Base-by-base conservation (phyloP, 2,113 vertebrate genomes). In the Alligator mississippiensis region DNA sequence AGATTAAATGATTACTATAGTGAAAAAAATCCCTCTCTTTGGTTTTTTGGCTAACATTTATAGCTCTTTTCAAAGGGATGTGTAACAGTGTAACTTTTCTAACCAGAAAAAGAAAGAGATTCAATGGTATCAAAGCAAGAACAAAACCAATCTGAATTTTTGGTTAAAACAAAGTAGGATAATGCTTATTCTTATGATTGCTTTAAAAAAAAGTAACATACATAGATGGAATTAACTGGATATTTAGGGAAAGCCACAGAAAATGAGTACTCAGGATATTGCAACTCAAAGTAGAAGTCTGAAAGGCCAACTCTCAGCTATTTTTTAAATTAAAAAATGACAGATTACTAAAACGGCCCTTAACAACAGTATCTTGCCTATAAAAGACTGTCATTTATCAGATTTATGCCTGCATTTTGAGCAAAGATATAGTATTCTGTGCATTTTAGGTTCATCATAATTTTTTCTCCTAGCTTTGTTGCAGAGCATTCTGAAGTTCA, bases 81-180 rank as follows among this genome's bases (percentile, higher is more conserved):
- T 93, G 12, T 9, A 84, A 76, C 89, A 93, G 19, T 34, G 22
- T 83, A 55, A 34, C 28, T 27, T 57, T 90, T 57, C 17, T 4
- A 61, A 55, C 21, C 3, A n/a, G 38, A 81, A 61, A 58, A 55
- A 62, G 4, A 21, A 59, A 38, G 38, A 11, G 28, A 82, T 68
- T 83, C 79, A 83, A 30, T 77, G 15, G 14, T 60, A 88, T 81
- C 54, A 93, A 90, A 77, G 3, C 63, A 81, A 83, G 47, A 91
- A 87, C 17, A 89, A 93, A 95, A 77, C 14, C 75, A 21, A 38
- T 81, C n/a, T 30, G 27, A 93, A 85, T 85, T 92, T 93, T 38
- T 84, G 62, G 11, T 22, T 90, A 72, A 94, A 89, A 94, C 58
- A 72, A 82, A 55, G 25, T 61, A 85, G n/a, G 79, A 1, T 74